phyloP scores from a whole-genome alignment of 1,140 invertebrate species.

The Carcinoscorpius rotundicauda region DNA sequence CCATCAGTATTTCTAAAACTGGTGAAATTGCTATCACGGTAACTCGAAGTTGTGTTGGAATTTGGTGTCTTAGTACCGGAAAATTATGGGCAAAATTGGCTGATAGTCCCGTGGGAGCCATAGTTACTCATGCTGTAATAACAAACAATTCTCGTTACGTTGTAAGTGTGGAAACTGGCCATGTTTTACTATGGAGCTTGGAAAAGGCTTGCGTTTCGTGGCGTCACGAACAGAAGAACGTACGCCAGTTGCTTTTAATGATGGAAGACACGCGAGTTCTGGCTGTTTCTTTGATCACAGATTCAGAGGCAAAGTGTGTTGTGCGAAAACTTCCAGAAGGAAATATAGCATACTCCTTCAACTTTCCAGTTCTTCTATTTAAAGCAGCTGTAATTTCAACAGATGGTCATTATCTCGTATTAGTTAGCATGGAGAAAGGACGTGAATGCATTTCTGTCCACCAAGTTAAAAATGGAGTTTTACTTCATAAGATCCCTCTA shows the following conservation, averaged over 20 bases:
- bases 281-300: conserved; percentile 49
- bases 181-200: conserved; percentile 85
- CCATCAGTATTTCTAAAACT: conserved; percentile 62
- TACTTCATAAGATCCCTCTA: conserved; percentile 51
- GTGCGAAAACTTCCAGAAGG: conserved; percentile 41
- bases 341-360: conserved; percentile 63
- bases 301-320: conserved; percentile 18
- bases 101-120: conserved; percentile 82
- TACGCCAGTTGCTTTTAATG: conserved; percentile 71
- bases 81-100: conserved; percentile 71
- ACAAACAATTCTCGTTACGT: conserved; percentile 70
- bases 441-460: conserved; percentile 73
- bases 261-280: conserved; percentile 71
- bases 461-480: conserved; percentile 64
- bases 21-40: conserved; percentile 66
- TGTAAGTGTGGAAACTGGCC: conserved; percentile 82
- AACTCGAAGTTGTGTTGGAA: conserved; percentile 81
- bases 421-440: conserved; percentile 67
- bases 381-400: conserved; percentile 61
- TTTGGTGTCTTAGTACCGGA: conserved; percentile 85
- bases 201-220: conserved; percentile 54
- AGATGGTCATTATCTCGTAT: conserved; percentile 61
- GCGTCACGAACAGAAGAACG: conserved; percentile 61
- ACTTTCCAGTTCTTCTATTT: conserved; percentile 59
- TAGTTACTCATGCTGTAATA: conserved; percentile 82